Conservation (phyloP, 2,888 invertebrate species). For the Drosophila niveifrons region DNA sequence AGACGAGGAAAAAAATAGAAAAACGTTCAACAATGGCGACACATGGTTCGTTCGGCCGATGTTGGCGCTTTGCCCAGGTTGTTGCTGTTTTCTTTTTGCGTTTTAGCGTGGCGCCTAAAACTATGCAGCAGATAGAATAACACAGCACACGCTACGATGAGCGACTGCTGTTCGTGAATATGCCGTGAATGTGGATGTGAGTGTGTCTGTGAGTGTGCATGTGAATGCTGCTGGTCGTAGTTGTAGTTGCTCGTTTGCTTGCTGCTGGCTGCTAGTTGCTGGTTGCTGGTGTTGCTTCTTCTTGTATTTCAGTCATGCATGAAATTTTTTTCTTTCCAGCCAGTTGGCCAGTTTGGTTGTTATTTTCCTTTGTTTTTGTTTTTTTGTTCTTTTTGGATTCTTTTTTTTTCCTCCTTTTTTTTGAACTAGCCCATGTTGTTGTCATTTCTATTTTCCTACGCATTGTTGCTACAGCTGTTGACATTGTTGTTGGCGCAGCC, state of each 20-base stretch:
- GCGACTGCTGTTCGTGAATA: conserved; percentile 1
- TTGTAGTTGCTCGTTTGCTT: too few relatives aligned
- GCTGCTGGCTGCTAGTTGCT: not conserved
- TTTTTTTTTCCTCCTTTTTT: conserved; percentile 25
- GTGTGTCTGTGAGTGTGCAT: not conserved
- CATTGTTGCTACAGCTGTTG: conserved; percentile 65
- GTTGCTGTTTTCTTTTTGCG: conserved; percentile 2
- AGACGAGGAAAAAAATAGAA: not conserved
- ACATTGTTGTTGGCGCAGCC: conserved; percentile 35
- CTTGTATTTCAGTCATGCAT: conserved; percentile 78
- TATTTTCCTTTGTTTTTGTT: conserved; percentile 38
- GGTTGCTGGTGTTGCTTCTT: conserved; percentile 39
- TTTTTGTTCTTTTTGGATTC: conserved; percentile 4
- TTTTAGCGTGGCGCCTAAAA: conserved; percentile 57
- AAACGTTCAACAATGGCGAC: conserved; percentile 30
- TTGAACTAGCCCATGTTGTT: conserved; percentile 28
- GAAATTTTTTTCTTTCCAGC: conserved; percentile 71
- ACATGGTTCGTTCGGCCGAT: conserved; percentile 20
- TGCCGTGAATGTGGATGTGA: not conserved
- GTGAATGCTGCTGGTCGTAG: not conserved
- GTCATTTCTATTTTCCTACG: conserved; percentile 55
- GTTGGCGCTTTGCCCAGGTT: conserved; percentile 8
- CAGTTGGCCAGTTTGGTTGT: conserved; percentile 63
- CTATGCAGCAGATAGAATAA: conserved; percentile 61
- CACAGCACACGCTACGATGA: conserved; percentile 20